Base-by-base conservation (phyloP, 2,888 invertebrate species). In the Dysmachus trigonus region DNA sequence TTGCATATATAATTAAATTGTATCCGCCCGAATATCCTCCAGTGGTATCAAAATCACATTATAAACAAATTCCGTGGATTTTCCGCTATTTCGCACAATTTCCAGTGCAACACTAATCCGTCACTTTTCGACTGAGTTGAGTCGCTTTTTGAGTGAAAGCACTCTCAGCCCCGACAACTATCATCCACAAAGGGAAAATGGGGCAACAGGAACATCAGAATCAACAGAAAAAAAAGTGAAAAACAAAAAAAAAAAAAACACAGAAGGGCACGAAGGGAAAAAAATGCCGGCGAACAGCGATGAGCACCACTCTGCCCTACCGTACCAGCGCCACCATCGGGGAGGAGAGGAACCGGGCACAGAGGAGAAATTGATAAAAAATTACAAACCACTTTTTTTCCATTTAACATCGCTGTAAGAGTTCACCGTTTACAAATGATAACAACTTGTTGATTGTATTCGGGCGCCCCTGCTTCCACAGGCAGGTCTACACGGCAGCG, bases 351-450 rank as follows among this genome's bases (percentile, higher is more conserved):
- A 71, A 72, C 83, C 33, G 72, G 83, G 72, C 15, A 62, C 74
- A 85, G 33, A 76, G 74, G 41, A 53, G 72, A 85, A 85, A 85
- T 85, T 79, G 79, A 85, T 79, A 85, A 85, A 85, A 85, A 85
- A 85, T 79, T 85, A 79, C 79, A 73, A 79, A 79, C 77, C 77
- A 77, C 76, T 79, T 85, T 85, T 89, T 89, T 88, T 88, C 88
- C 88, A 88, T 88, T 89, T 89, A 88, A 88, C 88, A 89, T 88
- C 86, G 88, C 88, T 88, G 87, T 88, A 88, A 89, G 88, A 89
- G 89, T 88, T 89, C 88, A 88, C 88, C 89, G 89, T 88, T 88
- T 89, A 89, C 88, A 89, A 89, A 89, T 88, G 89, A 89, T 88
- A 89, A 88, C 88, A 88, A 89, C 89, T 88, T 89, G 89, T 89